Evolutionary conservation across 2,113 vertebrate genomes (phyloP).

Genomic region (Aegithalos caudatus): DNA sequence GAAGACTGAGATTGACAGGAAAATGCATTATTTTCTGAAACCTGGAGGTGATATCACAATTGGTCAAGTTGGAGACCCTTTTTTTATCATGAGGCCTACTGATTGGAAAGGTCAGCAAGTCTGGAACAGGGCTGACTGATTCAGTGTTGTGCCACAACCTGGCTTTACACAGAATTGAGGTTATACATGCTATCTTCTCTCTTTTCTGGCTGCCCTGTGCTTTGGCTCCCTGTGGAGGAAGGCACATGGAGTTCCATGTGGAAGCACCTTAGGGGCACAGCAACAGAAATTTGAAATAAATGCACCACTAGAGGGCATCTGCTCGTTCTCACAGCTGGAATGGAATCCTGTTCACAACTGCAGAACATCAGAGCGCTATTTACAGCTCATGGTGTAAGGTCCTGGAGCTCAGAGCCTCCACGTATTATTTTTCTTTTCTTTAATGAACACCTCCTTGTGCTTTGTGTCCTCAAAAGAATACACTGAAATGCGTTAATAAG

Average conservation of each 20-base stretch:
- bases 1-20: not conserved
- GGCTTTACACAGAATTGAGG: not conserved
- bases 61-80: not conserved
- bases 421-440: not conserved
- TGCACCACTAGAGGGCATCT: slow-evolving; percentile 56
- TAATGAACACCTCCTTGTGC: not conserved
- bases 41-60: not conserved
- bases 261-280: not conserved
- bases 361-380: not conserved
- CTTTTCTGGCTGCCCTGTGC: not conserved
- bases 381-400: not conserved
- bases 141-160: not conserved
- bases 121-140: not conserved
- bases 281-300: not conserved
- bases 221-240: not conserved
- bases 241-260: not conserved
- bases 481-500: not conserved
- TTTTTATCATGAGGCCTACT: not conserved
- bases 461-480: not conserved
- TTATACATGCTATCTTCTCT: not conserved
- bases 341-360: not conserved
- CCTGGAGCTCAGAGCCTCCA: not conserved
- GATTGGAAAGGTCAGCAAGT: not conserved
- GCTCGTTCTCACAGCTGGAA: not conserved
- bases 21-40: not conserved